Base-by-base conservation (phyloP, 92 coral and sea anemone genomes). In the Palythoa heliodiscus region DNA sequence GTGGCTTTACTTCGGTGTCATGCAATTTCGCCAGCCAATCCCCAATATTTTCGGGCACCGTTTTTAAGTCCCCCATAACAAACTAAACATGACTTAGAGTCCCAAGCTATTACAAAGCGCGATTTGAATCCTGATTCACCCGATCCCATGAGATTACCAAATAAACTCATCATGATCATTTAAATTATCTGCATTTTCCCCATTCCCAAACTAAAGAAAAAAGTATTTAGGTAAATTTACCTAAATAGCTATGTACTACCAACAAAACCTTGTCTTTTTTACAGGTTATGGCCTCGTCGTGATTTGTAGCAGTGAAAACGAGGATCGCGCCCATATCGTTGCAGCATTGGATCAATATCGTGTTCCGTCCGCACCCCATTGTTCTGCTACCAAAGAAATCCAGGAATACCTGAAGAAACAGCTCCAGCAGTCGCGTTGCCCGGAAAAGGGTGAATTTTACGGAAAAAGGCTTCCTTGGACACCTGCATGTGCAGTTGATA, bases 261-360 rank as follows among this genome's bases (percentile, higher is more conserved):
- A n/a, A 55, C 3, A 10, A 7, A 63, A 63, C 11, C 11, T 55
- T 12, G 5, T 19, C 55, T 15, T 9, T 67, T 67, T n/a, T 72
- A 39, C 75, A 95, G 98, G 84, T 15, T 78, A 89, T 17, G 87
- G 86, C 50, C 92, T 95, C 9, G 96, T 93, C 25, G 91, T 93
- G 37, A 89, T 95, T 66, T 95, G 95, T 71, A 89, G 98, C 54
- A 89, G 86, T 35, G 96, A 95, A 57, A 93, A 95, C 22, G 98
- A 95, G 73, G 94, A 92, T 78, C 89, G 88, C 40, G 91, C 98
- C 12, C 94, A 93, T 76, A 90, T 93, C 80, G 96, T 89, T 48
- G 91, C 96, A 9, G 96, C 92, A n/a, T 77, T 93, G 57, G 93
- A 93, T 58, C 90, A 90, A 72, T 89, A 86, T 60, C 91, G 91